Evolutionary conservation across 1,140 invertebrate species (phyloP), one percentile per base, ranked within the genome.

Genomic region (Aphaenogaster rudis): DNA sequence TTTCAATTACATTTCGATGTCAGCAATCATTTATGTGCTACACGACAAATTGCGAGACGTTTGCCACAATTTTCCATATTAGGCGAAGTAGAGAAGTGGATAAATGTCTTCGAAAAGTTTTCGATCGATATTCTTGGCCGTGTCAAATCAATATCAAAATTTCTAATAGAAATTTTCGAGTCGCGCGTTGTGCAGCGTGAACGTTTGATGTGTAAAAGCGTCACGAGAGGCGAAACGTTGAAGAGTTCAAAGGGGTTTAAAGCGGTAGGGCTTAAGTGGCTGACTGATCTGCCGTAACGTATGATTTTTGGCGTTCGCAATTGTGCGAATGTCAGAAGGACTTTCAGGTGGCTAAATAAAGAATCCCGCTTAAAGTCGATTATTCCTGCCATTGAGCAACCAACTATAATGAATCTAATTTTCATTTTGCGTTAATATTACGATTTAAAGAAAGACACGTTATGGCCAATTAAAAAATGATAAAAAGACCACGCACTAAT

Each of bases 171-270:
- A 21, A 63, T 84, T 84, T 76, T n/a, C 50, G 21, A 57, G 21
- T 59, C 11, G 4, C 28, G 2, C 54, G 52, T n/a, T 59, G 39
- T 15, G 54, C 52, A 72, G 9, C 11, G n/a, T 45, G 21, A 72
- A 45, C 45, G n/a, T 76, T 74, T 61, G 42, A 84, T 63, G 69
- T 84, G 69, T 33, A 84, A 74, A 52, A 76, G 21, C 39, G 11
- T 74, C 42, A 17, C 8, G n/a, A 33, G 50, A 61, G 28, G 17
- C 13, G n/a, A 48, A 74, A 84, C 7, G 78, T 28, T n/a, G 48
- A 59, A 48, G 8, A 76, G 54, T 76, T 84, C 69, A 84, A 84
- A 84, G 80, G 54, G 42, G 8, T 50, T 74, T 57, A 48, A 76
- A 84, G 63, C 80, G 28, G 54, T 28, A 28, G 42, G 33, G 13